Evolutionary conservation across 2,797 vertebrate genomes (phyloP).

Genomic region (Diceros bicornis): DNA sequence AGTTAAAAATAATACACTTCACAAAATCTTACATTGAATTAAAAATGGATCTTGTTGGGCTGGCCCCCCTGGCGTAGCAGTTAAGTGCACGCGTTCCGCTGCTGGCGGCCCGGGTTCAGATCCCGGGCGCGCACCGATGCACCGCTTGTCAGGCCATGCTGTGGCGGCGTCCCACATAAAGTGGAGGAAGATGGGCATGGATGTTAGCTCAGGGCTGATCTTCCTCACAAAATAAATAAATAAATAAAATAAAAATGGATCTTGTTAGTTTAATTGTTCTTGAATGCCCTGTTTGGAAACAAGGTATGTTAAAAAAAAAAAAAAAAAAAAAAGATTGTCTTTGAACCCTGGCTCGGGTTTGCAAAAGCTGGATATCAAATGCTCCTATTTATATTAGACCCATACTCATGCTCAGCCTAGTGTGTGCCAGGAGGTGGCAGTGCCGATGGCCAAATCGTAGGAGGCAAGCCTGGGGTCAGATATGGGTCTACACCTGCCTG

Average conservation of each 20-base stretch:
- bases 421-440: not conserved
- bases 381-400: not conserved
- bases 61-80: too few relatives aligned
- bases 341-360: not conserved
- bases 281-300: conserved; percentile 21
- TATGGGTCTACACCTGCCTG: not conserved
- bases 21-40: not conserved
- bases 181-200: too few relatives aligned
- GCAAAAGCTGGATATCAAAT: not conserved
- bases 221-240: too few relatives aligned
- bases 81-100: too few relatives aligned
- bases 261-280: conserved; percentile 52
- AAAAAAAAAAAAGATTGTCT: not conserved
- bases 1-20: conserved; percentile 36
- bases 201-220: too few relatives aligned
- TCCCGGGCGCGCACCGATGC: too few relatives aligned
- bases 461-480: not conserved
- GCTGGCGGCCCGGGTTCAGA: too few relatives aligned
- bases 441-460: not conserved
- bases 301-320: not conserved
- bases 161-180: too few relatives aligned
- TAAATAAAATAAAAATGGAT: not conserved
- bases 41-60: not conserved
- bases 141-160: too few relatives aligned
- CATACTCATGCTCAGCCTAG: not conserved